These are phyloP conservation scores for Chaetops frenatus DNA, from an alignment of 2,113 vertebrate genomes.

Conservation along the genomic window DNA sequence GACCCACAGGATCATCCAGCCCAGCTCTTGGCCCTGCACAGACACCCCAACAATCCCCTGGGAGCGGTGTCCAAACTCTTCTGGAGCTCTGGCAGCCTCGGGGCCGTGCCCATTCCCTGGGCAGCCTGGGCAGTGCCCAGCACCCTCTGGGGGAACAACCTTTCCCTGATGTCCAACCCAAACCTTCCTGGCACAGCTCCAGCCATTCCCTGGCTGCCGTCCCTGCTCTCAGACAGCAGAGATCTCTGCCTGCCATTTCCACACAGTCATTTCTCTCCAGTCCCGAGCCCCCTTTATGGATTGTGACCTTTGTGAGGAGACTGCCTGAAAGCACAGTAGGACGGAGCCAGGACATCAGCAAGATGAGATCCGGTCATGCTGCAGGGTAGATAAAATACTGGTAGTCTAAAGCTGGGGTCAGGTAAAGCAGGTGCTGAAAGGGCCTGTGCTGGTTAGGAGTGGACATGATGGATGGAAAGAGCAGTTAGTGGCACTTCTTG, in stretches of 20 bases:
- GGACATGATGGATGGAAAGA: background rate
- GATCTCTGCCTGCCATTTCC: background rate
- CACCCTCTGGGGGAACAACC: background rate
- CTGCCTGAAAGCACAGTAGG: background rate
- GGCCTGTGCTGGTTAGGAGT: background rate
- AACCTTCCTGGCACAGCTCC: background rate
- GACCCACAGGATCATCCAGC: background rate
- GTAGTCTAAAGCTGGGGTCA: background rate
- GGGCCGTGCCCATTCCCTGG: background rate
- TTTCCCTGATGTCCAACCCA: background rate
- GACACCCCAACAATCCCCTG: background rate
- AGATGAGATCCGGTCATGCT: accelerated
- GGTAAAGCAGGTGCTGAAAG: background rate
- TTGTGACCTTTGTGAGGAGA: background rate
- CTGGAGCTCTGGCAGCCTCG: background rate
- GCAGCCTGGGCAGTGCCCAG: background rate
- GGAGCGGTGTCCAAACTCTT: accelerated
- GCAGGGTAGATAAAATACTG: background rate
- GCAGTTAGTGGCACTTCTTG: background rate
- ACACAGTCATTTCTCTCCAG: background rate
- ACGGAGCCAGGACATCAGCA: background rate
- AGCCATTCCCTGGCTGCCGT: accelerated
- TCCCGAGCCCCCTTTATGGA: background rate
- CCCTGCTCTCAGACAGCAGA: background rate
- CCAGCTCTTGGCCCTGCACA: background rate